Base-by-base conservation (phyloP, 2,113 vertebrate species). In the Engystomops pustulosus region DNA sequence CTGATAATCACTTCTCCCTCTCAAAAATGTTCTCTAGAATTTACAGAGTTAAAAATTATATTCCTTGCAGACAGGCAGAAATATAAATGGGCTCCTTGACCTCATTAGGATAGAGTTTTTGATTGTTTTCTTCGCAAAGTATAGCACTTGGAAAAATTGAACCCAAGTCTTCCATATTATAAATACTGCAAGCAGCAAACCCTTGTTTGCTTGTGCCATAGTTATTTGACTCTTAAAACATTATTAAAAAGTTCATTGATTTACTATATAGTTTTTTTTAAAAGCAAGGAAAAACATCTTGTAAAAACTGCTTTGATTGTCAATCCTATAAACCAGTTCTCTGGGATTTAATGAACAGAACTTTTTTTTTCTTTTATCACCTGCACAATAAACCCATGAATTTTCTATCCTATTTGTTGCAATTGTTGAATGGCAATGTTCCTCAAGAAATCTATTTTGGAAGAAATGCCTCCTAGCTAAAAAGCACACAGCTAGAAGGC, bases 401-500 rank as follows among this genome's bases (percentile, higher is more conserved):
- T 75, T 51, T 51, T 51, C 45, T 32, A 44, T 51, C 25, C 25
- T 32, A 32, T 74, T 47, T 30, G 71, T 74, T 3, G 3, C 44
- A 32, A 25, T 75, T 72, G n/a, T 23, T 27, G 36, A 74, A 49
- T 51, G 25, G 9, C 47, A 75, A 75, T 34, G 27, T 75, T 20
- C 18, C 27, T 75, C 27, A 51, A 49, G 47, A 75, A 51, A 75
- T 75, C 72, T 76, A 76, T 76, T 76, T 76, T 76, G 18, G 72
- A 76, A 34, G 9, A 34, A 76, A 76, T 76, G 72, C 27, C 47
- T 53, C 72, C 72, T 32, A 76, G 47, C 72, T 53, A 53, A 76
- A 76, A 30, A 53, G 30, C 72, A 76, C 14, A 76, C 3, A 53
- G 27, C 72, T 53, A 76, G 47, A 30, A 53, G 72, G 47, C 47